Percentiles rank a stretch among this genome's conserved stretches.
Conservation (phyloP, 1,140 invertebrate genomes). For the Brachionus plicatilis region DNA sequence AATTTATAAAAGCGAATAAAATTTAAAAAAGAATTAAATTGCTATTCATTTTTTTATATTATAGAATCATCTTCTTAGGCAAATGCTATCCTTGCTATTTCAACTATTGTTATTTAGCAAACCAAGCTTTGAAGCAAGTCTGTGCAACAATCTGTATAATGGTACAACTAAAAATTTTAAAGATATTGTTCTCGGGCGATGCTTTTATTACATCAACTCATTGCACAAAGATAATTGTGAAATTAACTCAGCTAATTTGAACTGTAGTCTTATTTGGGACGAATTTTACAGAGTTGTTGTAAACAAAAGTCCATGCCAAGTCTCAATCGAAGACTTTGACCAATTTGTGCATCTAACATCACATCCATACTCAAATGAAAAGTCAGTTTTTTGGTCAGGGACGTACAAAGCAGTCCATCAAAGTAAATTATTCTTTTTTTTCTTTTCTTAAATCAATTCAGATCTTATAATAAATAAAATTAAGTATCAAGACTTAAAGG, state of each 20-base stretch:
- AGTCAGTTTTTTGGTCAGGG: slow-evolving; percentile 22
- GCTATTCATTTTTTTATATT: not conserved
- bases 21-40: not conserved
- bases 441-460: not conserved
- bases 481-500: not conserved
- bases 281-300: not conserved
- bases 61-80: not conserved
- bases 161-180: slow-evolving; percentile 14
- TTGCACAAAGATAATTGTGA: not conserved
- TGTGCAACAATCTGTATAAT: not conserved
- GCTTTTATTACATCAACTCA: not conserved
- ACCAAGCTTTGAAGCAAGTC: not conserved
- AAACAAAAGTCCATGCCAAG: not conserved
- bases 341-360: not conserved
- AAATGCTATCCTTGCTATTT: not conserved
- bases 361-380: not conserved
- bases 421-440: not conserved
- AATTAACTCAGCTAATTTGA: not conserved
- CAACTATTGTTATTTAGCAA: not conserved
- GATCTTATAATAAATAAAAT: not conserved
- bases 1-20: not conserved
- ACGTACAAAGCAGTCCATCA: not conserved
- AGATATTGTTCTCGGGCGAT: slow-evolving; percentile 27
- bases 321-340: not conserved
- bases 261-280: slow-evolving; percentile 1